A percentile compares a stretch with the other conserved stretches of the same genome.
phyloP scores from a whole-genome alignment of 2,797 vertebrate genomes.

The Meriones psammophilus region DNA sequence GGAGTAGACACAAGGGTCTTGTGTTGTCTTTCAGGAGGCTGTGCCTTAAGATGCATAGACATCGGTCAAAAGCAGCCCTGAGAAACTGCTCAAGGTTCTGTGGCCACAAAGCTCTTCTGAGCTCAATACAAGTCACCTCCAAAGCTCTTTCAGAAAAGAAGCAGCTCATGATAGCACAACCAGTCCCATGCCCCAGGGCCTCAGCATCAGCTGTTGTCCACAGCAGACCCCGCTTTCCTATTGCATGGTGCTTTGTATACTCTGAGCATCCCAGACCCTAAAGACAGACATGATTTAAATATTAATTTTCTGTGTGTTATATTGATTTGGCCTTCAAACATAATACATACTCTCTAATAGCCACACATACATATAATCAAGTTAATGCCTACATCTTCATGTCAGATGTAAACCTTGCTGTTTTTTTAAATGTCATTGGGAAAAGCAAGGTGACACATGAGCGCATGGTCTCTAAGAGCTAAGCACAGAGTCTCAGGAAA shows the following conservation, averaged over 20 bases:
- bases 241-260: too few relatives aligned
- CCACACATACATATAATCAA: not conserved
- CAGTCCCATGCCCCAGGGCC: too few relatives aligned
- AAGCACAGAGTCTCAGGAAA: not conserved
- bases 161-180: too few relatives aligned
- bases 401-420: not conserved
- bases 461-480: not conserved
- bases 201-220: not conserved
- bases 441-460: not conserved
- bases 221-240: accelerated
- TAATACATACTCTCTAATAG: accelerated
- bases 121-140: not conserved
- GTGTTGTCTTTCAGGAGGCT: too few relatives aligned
- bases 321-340: conserved; percentile 41
- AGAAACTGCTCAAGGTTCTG: not conserved
- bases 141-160: not conserved
- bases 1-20: accelerated
- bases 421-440: not conserved
- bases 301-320: not conserved
- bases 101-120: not conserved
- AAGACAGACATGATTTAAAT: not conserved
- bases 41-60: not conserved
- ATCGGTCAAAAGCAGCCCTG: not conserved
- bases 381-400: not conserved
- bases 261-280: not conserved